Evolutionary conservation across 2,797 vertebrate species (phyloP).

Genomic region (Helostoma temminkii): DNA sequence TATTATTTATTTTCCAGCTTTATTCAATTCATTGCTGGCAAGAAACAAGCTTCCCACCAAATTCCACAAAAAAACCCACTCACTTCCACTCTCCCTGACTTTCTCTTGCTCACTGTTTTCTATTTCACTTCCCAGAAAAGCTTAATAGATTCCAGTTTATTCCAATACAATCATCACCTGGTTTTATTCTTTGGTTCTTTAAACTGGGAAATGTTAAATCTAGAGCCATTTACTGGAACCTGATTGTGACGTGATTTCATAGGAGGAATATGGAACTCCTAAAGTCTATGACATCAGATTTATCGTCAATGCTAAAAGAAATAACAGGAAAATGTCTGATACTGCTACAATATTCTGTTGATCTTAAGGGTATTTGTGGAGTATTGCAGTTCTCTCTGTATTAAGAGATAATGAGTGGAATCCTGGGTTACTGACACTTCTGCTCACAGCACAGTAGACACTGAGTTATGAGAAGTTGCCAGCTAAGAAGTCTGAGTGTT

Average conservation of each 20-base stretch:
- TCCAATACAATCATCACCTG: background rate
- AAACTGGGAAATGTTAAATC: slow-evolving; percentile 5
- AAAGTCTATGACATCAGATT: slow-evolving; percentile 53
- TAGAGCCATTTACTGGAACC: slow-evolving; percentile 22
- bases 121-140: slow-evolving; percentile 33
- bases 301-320: slow-evolving; percentile 56
- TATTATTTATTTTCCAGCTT: slow-evolving; percentile 72
- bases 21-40: slow-evolving; percentile 76
- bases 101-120: slow-evolving; percentile 22
- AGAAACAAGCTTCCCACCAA: slow-evolving; percentile 78
- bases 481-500: background rate
- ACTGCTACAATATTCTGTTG: slow-evolving; percentile 47
- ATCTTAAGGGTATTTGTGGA: slow-evolving; percentile 54
- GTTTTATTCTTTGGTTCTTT: slow-evolving; percentile 15
- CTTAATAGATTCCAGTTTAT: slow-evolving; percentile 5
- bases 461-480: background rate
- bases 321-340: slow-evolving; percentile 54
- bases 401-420: slow-evolving; percentile 3
- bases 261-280: slow-evolving; percentile 54
- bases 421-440: slow-evolving; percentile 25
- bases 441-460: background rate
- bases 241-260: slow-evolving; percentile 52
- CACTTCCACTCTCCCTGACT: slow-evolving; percentile 19
- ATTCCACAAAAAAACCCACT: slow-evolving; percentile 52
- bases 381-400: slow-evolving; percentile 18